These are phyloP conservation scores for Drosophila serrata DNA, from an alignment of 1,140 invertebrate species.

Conservation along the genomic window DNA sequence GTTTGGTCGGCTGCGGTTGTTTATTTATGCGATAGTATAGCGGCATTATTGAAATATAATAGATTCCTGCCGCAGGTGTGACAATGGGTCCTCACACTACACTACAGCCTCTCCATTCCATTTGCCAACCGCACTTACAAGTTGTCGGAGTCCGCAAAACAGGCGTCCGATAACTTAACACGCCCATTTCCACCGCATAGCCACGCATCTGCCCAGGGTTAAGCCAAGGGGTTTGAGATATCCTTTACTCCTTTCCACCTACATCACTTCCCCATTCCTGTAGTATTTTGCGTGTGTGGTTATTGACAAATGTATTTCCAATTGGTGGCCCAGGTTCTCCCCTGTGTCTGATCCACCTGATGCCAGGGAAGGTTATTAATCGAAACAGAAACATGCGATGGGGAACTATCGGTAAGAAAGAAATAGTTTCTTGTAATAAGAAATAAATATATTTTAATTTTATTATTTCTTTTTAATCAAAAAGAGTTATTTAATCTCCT, in stretches of 20 bases:
- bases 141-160: slow-evolving; percentile 54
- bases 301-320: slow-evolving; percentile 82
- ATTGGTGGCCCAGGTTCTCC: slow-evolving; percentile 52
- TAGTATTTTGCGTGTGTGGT: slow-evolving; percentile 55
- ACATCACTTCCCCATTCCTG: neutral
- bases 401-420: neutral
- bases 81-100: slow-evolving; percentile 26
- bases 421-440: too few relatives aligned
- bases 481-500: too few relatives aligned
- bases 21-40: slow-evolving; percentile 69
- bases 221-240: slow-evolving; percentile 33
- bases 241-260: neutral
- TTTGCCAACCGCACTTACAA: slow-evolving; percentile 61
- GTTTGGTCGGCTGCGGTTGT: slow-evolving; percentile 63
- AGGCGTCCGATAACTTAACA: slow-evolving; percentile 67
- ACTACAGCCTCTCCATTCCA: slow-evolving; percentile 6
- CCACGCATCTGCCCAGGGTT: slow-evolving; percentile 25
- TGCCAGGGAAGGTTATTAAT: slow-evolving; percentile 8
- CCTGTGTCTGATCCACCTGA: slow-evolving; percentile 30
- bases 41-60: slow-evolving; percentile 80
- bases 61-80: slow-evolving; percentile 72
- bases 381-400: too few relatives aligned
- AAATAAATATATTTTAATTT: too few relatives aligned
- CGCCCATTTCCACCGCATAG: slow-evolving; percentile 46
- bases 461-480: too few relatives aligned